Conservation (phyloP, 2,888 invertebrate genomes). For the Parapristionchus giblindavisi region DNA sequence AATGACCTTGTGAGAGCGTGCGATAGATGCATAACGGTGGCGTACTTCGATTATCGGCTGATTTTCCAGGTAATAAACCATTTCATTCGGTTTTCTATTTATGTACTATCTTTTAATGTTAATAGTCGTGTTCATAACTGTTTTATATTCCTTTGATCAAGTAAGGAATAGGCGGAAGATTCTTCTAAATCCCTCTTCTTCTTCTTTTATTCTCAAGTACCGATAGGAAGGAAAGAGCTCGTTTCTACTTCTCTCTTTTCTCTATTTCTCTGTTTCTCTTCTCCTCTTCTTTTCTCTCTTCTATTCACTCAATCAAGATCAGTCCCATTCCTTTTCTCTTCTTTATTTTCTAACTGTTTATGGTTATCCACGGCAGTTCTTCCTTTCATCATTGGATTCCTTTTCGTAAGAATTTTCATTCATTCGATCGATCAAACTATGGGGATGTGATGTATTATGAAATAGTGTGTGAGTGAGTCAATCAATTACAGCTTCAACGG, state of each 20-base stretch:
- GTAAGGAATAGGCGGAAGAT: slow-evolving; percentile 6
- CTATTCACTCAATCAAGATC: background rate
- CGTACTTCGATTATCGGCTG: slow-evolving; percentile 14
- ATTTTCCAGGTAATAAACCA: slow-evolving; percentile 9
- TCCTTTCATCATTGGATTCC: too few species aligned
- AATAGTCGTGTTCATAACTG: too few species aligned
- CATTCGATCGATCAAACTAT: background rate
- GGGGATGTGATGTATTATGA: too few species aligned
- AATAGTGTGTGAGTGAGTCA: too few species aligned
- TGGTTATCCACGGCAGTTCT: too few species aligned
- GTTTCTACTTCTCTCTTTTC: slow-evolving; percentile 12
- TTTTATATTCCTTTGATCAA: background rate
- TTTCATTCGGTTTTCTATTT: background rate
- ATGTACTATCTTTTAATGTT: background rate
- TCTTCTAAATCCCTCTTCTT: too few species aligned
- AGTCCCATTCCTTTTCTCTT: background rate
- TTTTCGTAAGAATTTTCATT: too few species aligned
- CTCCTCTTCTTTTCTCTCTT: slow-evolving; percentile 16
- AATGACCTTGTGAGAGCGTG: slow-evolving; percentile 32
- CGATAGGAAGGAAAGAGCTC: slow-evolving; percentile 12
- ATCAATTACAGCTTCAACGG: slow-evolving; percentile 3
- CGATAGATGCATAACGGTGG: slow-evolving; percentile 7
- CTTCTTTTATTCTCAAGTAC: too few species aligned
- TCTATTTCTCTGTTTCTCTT: slow-evolving; percentile 10
- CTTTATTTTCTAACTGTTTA: too few species aligned